A percentile compares a stretch with the other conserved stretches of the same genome.
These are phyloP conservation scores for Rhingia rostrata DNA, from an alignment of 2,888 invertebrate genomes.

Conservation along the genomic window DNA sequence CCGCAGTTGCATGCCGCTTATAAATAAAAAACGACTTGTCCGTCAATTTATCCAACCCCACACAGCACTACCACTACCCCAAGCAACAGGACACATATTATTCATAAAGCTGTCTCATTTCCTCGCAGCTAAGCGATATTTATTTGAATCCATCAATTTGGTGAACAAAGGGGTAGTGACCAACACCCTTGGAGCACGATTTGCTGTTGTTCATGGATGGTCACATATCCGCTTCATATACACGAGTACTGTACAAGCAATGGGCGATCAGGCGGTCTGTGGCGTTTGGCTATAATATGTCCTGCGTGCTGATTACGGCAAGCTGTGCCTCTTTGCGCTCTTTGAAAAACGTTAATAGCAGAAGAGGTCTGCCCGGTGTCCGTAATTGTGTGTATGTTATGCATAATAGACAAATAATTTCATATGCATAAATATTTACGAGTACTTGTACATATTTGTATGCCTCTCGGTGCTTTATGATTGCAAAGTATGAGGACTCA, in stretches of 20 bases:
- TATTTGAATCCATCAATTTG: constrained; percentile 65
- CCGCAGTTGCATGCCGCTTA: constrained; percentile 18
- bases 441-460: not conserved
- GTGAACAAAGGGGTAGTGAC: constrained; percentile 42
- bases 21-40: constrained; percentile 64
- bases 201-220: constrained; percentile 41
- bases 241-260: constrained; percentile 17
- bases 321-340: constrained; percentile 54
- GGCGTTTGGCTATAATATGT: constrained; percentile 22
- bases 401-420: constrained; percentile 68
- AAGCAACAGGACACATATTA: constrained; percentile 13
- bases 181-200: constrained; percentile 48
- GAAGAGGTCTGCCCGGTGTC: constrained; percentile 14
- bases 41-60: constrained; percentile 52
- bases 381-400: constrained; percentile 39
- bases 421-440: constrained; percentile 16
- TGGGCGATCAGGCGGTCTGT: not conserved
- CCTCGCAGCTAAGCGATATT: constrained; percentile 51
- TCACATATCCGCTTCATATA: constrained; percentile 39
- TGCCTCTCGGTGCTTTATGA: constrained; percentile 25
- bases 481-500: constrained; percentile 9
- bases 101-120: not conserved
- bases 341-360: constrained; percentile 49
- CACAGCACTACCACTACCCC: not conserved
- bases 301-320: constrained; percentile 46